These are phyloP conservation scores for Ditylenchus dipsaci DNA, from an alignment of 1,140 invertebrate species.

Conservation along the genomic window DNA sequence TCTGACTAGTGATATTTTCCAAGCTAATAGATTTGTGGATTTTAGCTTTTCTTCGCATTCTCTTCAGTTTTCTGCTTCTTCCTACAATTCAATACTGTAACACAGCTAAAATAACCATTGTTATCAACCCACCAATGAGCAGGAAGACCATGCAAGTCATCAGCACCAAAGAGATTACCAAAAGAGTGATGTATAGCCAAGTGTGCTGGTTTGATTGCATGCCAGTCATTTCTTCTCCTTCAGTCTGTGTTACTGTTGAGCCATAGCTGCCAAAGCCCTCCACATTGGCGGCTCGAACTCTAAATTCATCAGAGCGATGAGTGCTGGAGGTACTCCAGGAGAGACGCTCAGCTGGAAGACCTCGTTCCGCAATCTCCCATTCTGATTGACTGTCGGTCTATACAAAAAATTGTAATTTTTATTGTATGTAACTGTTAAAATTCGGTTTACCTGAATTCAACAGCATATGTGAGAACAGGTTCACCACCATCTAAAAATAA, in stretches of 20 bases:
- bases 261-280: constrained; percentile 56
- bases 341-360: constrained; percentile 40
- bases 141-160: constrained; percentile 8
- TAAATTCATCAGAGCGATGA: neutral
- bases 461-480: constrained; percentile 50
- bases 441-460: constrained; percentile 50
- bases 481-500: constrained; percentile 46
- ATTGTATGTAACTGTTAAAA: too few species aligned
- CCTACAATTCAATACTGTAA: too few species aligned
- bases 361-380: constrained; percentile 57
- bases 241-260: constrained; percentile 21
- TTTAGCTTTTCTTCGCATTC: constrained; percentile 27
- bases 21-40: constrained; percentile 41
- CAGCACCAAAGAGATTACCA: neutral
- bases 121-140: constrained; percentile 2
- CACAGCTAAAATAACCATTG: too few species aligned
- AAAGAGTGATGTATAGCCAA: neutral
- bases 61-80: constrained; percentile 19
- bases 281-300: constrained; percentile 53
- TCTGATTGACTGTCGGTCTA: constrained; percentile 47
- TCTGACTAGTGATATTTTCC: constrained; percentile 32
- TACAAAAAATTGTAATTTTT: constrained; percentile 7
- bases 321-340: constrained; percentile 9
- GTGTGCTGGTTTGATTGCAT: neutral
- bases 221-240: neutral